These are phyloP conservation scores for Macroramphosus scolopax DNA, from an alignment of 2,797 vertebrate species.

Conservation along the genomic window DNA sequence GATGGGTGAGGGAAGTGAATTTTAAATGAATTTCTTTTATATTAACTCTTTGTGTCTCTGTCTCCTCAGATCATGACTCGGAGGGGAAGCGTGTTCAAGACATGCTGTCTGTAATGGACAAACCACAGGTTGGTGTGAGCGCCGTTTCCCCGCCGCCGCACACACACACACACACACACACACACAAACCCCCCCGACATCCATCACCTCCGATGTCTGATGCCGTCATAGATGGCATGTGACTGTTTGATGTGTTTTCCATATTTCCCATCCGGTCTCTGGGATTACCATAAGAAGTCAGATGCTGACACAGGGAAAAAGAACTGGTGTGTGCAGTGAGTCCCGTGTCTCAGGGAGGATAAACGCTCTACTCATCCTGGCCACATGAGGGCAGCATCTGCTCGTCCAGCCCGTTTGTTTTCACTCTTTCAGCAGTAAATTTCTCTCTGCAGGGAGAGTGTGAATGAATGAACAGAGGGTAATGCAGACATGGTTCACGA, in stretches of 20 bases:
- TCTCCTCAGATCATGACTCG: conserved; percentile 88
- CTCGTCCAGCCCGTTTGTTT: neutral
- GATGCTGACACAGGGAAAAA: conserved; percentile 2
- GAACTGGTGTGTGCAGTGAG: neutral
- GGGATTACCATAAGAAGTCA: conserved; percentile 19
- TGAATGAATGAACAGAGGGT: conserved; percentile 14
- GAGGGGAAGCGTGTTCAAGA: conserved; percentile 94
- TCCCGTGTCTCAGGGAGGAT: neutral
- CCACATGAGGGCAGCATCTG: conserved; percentile 70
- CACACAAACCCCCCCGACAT: conserved; percentile 22
- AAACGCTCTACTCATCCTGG: conserved; percentile 12
- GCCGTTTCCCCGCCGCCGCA: conserved; percentile 5
- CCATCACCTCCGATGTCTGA: conserved; percentile 30
- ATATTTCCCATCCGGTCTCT: conserved; percentile 26
- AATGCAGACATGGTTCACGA: conserved; percentile 6
- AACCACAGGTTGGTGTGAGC: conserved; percentile 88
- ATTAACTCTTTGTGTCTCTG: conserved; percentile 17
- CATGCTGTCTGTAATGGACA: conserved; percentile 93
- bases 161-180: conserved; percentile 12
- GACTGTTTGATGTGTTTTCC: conserved; percentile 23
- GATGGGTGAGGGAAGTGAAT: too few relatives aligned
- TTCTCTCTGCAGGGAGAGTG: neutral
- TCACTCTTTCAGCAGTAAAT: too few relatives aligned
- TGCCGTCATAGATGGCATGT: conserved; percentile 25
- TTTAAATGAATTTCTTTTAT: conserved; percentile 11